Base-by-base conservation (phyloP, 2,113 vertebrate species). In the Columba livia region DNA sequence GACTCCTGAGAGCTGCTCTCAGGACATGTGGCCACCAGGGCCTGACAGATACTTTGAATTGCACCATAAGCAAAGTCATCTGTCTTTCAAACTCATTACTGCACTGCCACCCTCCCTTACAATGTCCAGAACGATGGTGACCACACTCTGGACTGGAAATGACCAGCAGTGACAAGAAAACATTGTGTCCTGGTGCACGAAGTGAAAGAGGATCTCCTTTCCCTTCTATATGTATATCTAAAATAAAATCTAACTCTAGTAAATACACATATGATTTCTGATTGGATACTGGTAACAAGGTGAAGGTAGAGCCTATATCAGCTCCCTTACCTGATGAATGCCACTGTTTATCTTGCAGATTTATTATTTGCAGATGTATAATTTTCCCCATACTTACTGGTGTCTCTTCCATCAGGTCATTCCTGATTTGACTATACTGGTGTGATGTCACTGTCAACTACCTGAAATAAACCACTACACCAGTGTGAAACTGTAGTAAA, bases 221-320 rank as follows among this genome's bases (percentile, higher is more conserved):
- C 25, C 25, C 17, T 57, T 60, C 21, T 61, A 38, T 15, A 2
- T 40, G 38, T 82, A 8, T 24, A 77, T 13, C 8, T 1, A 1
- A 56, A 42, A 61, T 36, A 73, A 85, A 79, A 40, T 70, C 54
- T 78, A 26, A n/a, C 20, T 79, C 21, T 15, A 64, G 10, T 70
- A 89, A 70, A 58, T 20, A 79, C 24, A 26, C 2, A 23, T 31
- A 14, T 77, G 44, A 74, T 62, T 88, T 83, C n/a, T 64, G 8
- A 3, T 24, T 86, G 26, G 32, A 79, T 54, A 71, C 3, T 6
- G 54, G 38, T 60, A 62, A 40, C 0, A 0, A 10, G 8, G 17
- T 84, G 65, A 89, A 83, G 15, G 51, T n/a, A 78, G 11, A 85
- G 29, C 20, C 19, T 73, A 12, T 7, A 40, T 73, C 14, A 70